Percentiles rank a stretch among this genome's conserved stretches.
Conservation (phyloP, 2,797 vertebrate genomes). For the Rhinatrema bivittatum region DNA sequence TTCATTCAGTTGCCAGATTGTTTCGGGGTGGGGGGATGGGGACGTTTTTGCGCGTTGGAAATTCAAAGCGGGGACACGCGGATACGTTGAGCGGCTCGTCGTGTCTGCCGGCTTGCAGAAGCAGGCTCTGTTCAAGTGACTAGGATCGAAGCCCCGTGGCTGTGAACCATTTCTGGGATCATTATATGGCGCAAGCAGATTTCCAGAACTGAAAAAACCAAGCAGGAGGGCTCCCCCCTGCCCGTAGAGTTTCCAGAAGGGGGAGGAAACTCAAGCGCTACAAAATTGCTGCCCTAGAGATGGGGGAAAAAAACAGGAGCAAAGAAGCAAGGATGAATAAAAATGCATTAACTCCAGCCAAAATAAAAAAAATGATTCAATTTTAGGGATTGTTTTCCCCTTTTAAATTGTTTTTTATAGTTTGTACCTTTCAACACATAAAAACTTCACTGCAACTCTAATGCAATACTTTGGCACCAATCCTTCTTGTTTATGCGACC, state of each 20-base stretch:
- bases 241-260: slow-evolving; percentile 4
- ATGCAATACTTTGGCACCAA: slow-evolving; percentile 33
- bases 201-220: slow-evolving; percentile 4
- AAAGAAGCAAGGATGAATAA: no score
- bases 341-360: neutral
- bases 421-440: slow-evolving; percentile 6
- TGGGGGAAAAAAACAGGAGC: neutral
- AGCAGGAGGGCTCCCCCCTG: neutral
- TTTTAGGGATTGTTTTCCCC: slow-evolving; percentile 1
- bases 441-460: slow-evolving; percentile 27
- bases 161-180: neutral
- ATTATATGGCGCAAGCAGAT: neutral
- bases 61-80: neutral
- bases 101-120: neutral
- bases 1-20: no score
- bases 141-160: neutral
- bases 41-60: no score
- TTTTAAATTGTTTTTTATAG: slow-evolving; percentile 8
- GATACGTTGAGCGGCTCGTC: neutral
- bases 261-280: neutral
- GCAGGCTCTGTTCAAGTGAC: neutral
- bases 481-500: slow-evolving; percentile 50
- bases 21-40: no score
- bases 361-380: slow-evolving; percentile 1
- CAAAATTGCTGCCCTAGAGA: neutral